A percentile compares a stretch with the other conserved stretches of the same genome.
phyloP scores from a whole-genome alignment of 92 coral and sea anemone genomes.

The Umimayanthus chanpuru region DNA sequence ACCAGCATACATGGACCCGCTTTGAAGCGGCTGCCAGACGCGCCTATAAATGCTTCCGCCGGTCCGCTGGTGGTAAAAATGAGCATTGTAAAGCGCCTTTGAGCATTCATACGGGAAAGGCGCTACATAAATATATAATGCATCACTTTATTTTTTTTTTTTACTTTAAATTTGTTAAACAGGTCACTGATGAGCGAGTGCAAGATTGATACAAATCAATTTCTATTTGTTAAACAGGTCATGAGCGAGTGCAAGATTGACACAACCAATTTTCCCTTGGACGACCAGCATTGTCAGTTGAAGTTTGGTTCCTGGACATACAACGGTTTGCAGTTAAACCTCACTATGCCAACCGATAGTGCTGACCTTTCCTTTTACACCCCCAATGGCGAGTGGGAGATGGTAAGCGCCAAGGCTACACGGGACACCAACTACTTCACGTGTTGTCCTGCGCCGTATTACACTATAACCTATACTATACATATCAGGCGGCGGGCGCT shows the following conservation, averaged over 20 bases:
- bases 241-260: slow-evolving; percentile 80
- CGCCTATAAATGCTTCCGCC: no score
- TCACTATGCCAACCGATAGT: slow-evolving; percentile 55
- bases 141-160: no score
- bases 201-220: neutral
- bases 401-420: slow-evolving; percentile 54
- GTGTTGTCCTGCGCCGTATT: slow-evolving; percentile 59
- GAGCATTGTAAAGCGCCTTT: no score
- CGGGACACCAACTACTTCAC: slow-evolving; percentile 52
- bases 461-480: slow-evolving; percentile 64
- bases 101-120: no score
- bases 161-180: no score
- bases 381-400: slow-evolving; percentile 78
- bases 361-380: slow-evolving; percentile 73
- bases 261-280: slow-evolving; percentile 80
- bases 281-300: slow-evolving; percentile 68
- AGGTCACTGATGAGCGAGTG: slow-evolving; percentile 58
- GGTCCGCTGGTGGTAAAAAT: no score
- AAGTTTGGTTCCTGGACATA: slow-evolving; percentile 83
- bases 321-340: slow-evolving; percentile 66
- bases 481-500: slow-evolving; percentile 69
- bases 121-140: no score
- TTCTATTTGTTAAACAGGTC: slow-evolving; percentile 19
- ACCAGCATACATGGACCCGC: no score
- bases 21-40: no score